These are phyloP conservation scores for Poeciliopsis turneri DNA, from an alignment of 2,797 vertebrate species.

Conservation along the genomic window DNA sequence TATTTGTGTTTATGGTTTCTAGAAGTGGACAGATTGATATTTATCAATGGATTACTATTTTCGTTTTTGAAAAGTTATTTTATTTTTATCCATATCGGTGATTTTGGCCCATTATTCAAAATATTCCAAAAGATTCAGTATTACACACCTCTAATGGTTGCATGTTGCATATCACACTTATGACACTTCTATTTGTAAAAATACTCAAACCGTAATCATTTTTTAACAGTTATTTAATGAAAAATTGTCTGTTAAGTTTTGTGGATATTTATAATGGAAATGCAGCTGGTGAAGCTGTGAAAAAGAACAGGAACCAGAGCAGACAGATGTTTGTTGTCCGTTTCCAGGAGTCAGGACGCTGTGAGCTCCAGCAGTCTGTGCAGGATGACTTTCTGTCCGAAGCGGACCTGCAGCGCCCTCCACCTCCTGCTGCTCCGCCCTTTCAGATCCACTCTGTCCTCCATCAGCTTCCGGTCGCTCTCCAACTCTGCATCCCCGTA, in stretches of 20 bases:
- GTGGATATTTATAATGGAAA: no score
- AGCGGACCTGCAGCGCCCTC: slow-evolving; percentile 88
- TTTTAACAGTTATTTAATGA: background rate
- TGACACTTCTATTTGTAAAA: background rate
- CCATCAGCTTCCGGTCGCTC: slow-evolving; percentile 77
- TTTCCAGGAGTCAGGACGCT: slow-evolving; percentile 14
- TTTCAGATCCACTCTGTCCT: slow-evolving; percentile 62
- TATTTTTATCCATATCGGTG: no score
- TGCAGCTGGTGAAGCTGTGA: background rate
- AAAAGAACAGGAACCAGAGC: background rate
- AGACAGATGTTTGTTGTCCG: background rate
- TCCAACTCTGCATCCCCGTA: slow-evolving; percentile 68
- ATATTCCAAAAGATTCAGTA: no score
- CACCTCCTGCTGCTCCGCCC: slow-evolving; percentile 81
- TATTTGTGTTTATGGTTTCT: background rate
- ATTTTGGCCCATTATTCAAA: no score
- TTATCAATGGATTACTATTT: no score
- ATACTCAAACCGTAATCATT: background rate
- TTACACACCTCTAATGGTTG: background rate
- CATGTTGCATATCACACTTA: background rate
- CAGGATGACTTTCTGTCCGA: slow-evolving; percentile 91
- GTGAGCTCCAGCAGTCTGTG: slow-evolving; percentile 83
- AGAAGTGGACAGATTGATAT: no score
- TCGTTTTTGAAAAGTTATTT: no score
- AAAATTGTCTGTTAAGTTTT: no score